These are phyloP conservation scores for Eupithecia subumbrata DNA, from an alignment of 2,888 invertebrate genomes.

Conservation along the genomic window DNA sequence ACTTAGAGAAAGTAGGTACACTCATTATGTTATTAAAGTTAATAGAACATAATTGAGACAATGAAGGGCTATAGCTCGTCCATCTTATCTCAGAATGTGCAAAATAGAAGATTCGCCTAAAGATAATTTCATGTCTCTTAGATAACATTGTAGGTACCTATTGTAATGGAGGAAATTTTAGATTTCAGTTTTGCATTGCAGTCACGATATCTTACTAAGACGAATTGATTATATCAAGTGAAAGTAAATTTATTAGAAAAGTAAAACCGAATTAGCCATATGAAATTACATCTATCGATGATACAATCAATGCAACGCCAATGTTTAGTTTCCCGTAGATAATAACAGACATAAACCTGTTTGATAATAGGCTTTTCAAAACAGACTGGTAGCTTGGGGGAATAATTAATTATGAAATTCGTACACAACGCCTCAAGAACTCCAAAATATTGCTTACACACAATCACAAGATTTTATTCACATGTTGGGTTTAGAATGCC, in stretches of 20 bases:
- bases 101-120: neutral
- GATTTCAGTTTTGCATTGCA: constrained; percentile 25
- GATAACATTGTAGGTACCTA: constrained; percentile 8
- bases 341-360: constrained; percentile 4
- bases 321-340: constrained; percentile 31
- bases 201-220: constrained; percentile 48
- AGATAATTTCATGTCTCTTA: constrained; percentile 11
- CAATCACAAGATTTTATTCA: too few species aligned
- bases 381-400: constrained; percentile 2
- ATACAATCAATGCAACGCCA: constrained; percentile 45
- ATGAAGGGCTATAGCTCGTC: constrained; percentile 20
- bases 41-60: constrained; percentile 48
- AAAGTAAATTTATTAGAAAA: constrained; percentile 48
- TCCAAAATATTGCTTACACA: too few species aligned
- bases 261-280: constrained; percentile 44
- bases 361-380: neutral
- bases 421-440: too few species aligned
- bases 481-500: neutral
- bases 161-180: constrained; percentile 10
- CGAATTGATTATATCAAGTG: constrained; percentile 55
- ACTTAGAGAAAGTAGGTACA: constrained; percentile 38
- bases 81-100: constrained; percentile 1
- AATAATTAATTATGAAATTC: neutral
- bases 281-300: constrained; percentile 39
- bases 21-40: constrained; percentile 44